Base-by-base conservation (phyloP, 2,888 invertebrate species). In the Synergus itoensis region DNA sequence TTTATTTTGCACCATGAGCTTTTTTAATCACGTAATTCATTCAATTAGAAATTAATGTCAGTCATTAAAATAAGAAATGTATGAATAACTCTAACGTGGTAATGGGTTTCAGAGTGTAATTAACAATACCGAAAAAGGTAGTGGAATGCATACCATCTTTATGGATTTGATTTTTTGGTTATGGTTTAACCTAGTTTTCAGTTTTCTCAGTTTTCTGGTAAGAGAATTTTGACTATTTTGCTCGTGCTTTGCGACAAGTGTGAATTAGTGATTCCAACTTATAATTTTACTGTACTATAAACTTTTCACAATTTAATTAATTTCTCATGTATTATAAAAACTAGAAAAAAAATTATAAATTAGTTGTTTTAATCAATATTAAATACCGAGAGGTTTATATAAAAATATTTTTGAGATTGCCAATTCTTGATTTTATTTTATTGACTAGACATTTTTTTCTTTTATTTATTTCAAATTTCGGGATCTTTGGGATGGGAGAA, bases 161-260 rank as follows among this genome's bases (percentile, higher is more conserved):
- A 41, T 57, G 18, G 45, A 45, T 45, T 76, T 65, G 43, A 76
- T 21, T 36, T 28, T 64, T 77, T 79, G 81, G 81, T 81, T 79
- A 62, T 79, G 81, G 79, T 78, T 78, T 81, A 81, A 79, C 65
- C 53, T 64, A 16, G 9, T 77, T 75, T 64, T 75, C 18, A 4
- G 41, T 43, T 28, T 28, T 28, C 28, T 28, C 28, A 28, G 28
- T 28, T 18, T 67, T 16, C n/a, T 67, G 41, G 18, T 18, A 21
- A 12, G 11, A 45, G 18, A 45, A 45, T 67, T 43, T 67, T 12
- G 0, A 67, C 11, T 67, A 43, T 65, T 65, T 79, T 77, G 14
- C 75, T 76, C 65, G 18, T 45, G 43, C 41, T 60, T 21, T 21
- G 60, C 12, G 1, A 21, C 21, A 40, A 41, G 41, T 64, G 41